Evolutionary conservation across 37 sponge, comb jelly and placozoan genomes (phyloP).

Genomic region (Corticium candelabrum): DNA sequence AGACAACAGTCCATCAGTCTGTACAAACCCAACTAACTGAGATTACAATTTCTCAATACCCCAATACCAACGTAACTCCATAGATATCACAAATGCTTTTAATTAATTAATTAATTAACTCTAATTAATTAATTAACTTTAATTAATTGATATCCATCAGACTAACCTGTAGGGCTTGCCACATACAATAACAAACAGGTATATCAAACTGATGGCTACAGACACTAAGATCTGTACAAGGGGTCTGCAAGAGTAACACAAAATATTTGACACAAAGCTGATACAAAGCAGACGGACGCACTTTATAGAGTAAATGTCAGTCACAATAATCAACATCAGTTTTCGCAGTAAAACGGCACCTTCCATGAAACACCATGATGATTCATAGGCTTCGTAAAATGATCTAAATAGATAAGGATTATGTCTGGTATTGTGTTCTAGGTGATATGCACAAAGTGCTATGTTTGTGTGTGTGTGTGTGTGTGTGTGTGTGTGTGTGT

Average conservation of each 20-base stretch:
- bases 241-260: slow-evolving; percentile 3
- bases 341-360: neutral
- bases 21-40: too few relatives aligned
- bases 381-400: neutral
- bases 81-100: too few relatives aligned
- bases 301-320: neutral
- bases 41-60: too few relatives aligned
- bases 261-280: too few relatives aligned
- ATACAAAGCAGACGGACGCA: too few relatives aligned
- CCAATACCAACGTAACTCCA: too few relatives aligned
- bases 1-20: too few relatives aligned
- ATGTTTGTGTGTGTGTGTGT: too few relatives aligned
- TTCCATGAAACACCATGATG: slow-evolving; percentile 5
- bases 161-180: slow-evolving; percentile 3
- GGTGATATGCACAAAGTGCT: neutral
- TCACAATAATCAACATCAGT: neutral
- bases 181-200: neutral
- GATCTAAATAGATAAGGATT: neutral
- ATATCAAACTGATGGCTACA: neutral
- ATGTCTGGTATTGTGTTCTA: neutral
- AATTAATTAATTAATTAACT: neutral
- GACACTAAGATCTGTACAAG: neutral
- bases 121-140: too few relatives aligned
- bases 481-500: slow-evolving; percentile 3
- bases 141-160: too few relatives aligned